Conservation (phyloP, 2,113 vertebrate genomes). For the Calypte anna region DNA sequence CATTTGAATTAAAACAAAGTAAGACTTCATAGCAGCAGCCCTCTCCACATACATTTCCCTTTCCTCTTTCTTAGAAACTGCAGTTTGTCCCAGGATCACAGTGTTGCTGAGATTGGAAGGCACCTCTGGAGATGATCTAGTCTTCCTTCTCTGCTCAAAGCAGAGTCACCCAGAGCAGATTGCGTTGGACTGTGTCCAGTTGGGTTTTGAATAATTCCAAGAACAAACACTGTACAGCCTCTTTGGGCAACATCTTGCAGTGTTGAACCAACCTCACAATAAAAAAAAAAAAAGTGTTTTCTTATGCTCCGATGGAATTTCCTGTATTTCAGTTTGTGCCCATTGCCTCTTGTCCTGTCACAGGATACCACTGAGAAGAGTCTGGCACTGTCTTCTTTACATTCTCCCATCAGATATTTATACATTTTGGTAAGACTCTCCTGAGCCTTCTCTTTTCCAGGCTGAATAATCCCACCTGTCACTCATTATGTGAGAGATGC, state of each 20-base stretch:
- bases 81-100: neutral
- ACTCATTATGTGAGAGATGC: neutral
- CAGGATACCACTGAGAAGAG: conserved; percentile 27
- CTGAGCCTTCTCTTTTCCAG: conserved; percentile 13
- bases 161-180: neutral
- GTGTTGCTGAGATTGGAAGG: neutral
- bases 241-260: neutral
- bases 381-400: conserved; percentile 5
- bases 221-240: neutral
- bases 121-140: neutral
- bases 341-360: conserved; percentile 37
- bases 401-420: conserved; percentile 35
- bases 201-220: neutral
- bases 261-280: neutral
- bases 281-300: neutral
- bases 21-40: neutral
- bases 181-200: neutral
- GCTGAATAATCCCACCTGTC: neutral
- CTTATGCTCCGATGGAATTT: conserved; percentile 1
- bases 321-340: conserved; percentile 35
- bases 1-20: neutral
- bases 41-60: neutral
- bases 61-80: neutral
- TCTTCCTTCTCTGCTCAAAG: neutral
- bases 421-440: conserved; percentile 26